A percentile compares a stretch with the other conserved stretches of the same genome.
phyloP scores from a whole-genome alignment of 2,113 vertebrate species.

The Hydropotes inermis region DNA sequence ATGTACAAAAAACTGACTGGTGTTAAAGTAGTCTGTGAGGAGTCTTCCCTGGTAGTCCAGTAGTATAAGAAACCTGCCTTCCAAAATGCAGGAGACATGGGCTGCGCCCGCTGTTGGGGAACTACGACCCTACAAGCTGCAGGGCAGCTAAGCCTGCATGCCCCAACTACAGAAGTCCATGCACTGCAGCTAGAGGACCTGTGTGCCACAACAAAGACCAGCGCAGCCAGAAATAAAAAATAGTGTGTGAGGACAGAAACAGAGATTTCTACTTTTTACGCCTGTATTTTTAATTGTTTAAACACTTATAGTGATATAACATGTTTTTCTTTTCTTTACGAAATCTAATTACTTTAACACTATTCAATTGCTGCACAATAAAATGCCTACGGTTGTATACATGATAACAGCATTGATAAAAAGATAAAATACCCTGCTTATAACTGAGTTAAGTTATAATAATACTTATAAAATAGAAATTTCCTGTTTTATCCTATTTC shows the following conservation, averaged over 20 bases:
- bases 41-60: background rate
- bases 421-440: background rate
- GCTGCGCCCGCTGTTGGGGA: background rate
- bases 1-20: background rate
- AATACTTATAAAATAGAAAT: background rate
- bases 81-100: background rate
- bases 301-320: background rate
- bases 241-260: background rate
- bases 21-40: background rate
- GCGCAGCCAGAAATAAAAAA: background rate
- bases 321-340: background rate
- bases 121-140: background rate
- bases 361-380: background rate
- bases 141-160: background rate
- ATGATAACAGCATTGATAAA: background rate
- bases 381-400: background rate
- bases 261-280: background rate
- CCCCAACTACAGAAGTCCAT: background rate
- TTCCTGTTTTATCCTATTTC: background rate
- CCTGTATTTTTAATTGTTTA: background rate
- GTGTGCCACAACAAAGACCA: background rate
- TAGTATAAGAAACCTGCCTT: background rate
- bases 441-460: background rate
- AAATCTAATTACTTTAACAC: background rate
- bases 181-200: background rate